Evolutionary conservation across 37 sponge, comb jelly and placozoan genomes (phyloP).

Genomic region (Eunapius fragilis): DNA sequence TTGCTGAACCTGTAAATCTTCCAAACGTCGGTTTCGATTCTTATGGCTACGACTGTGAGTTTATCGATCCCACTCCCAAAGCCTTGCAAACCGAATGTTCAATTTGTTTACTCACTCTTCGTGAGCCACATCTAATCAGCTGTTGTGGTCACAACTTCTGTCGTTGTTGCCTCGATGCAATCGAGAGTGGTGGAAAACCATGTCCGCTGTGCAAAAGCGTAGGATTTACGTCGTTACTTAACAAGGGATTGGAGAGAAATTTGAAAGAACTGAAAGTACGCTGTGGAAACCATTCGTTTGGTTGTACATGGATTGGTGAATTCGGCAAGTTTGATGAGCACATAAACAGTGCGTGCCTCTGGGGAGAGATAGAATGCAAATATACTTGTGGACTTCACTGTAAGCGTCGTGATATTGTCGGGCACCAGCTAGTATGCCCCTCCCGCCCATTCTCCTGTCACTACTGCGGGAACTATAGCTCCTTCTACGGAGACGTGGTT

Average conservation of each 20-base stretch:
- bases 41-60: conserved; percentile 45
- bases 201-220: conserved; percentile 44
- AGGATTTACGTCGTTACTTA: conserved; percentile 25
- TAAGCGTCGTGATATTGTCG: not conserved
- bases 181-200: conserved; percentile 4
- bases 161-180: conserved; percentile 22
- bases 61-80: conserved; percentile 14
- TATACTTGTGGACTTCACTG: not conserved
- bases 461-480: conserved; percentile 18
- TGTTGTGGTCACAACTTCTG: conserved; percentile 67
- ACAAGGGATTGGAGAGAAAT: conserved; percentile 30
- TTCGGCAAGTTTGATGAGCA: conserved; percentile 24
- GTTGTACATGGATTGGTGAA: conserved; percentile 51
- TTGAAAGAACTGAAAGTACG: conserved; percentile 35
- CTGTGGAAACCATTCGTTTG: conserved; percentile 22
- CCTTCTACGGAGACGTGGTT: conserved; percentile 17
- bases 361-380: not conserved
- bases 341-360: not conserved
- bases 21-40: not conserved
- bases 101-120: conserved; percentile 34
- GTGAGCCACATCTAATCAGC: conserved; percentile 45
- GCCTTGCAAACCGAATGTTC: conserved; percentile 47
- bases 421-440: not conserved
- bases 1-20: not conserved
- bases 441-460: conserved; percentile 26